Percentiles rank a stretch among this genome's conserved stretches.
These are phyloP conservation scores for Oncorhynchus nerka DNA, from an alignment of 2,113 vertebrate species.

Conservation along the genomic window DNA sequence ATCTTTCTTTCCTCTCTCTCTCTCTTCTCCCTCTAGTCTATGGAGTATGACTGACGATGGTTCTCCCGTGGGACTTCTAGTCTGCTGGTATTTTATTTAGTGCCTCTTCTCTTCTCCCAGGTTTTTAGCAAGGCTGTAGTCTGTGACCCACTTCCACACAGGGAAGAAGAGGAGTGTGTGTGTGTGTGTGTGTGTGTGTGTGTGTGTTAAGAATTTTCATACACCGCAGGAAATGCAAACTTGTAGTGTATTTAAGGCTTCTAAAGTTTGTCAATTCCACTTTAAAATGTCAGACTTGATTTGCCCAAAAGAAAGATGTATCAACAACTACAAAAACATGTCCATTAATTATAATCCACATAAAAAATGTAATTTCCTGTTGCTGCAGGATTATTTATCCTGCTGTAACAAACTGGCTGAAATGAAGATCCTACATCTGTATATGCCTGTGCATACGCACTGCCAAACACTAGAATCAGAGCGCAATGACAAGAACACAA, in stretches of 20 bases:
- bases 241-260: no score
- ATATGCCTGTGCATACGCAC: background rate
- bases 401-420: no score
- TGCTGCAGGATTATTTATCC: no score
- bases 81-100: slow-evolving; percentile 67
- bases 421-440: no score
- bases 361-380: no score
- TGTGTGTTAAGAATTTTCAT: background rate
- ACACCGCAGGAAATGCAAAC: no score
- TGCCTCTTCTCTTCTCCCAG: slow-evolving; percentile 30
- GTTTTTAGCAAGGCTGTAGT: slow-evolving; percentile 66
- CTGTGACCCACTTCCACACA: slow-evolving; percentile 66
- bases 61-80: slow-evolving; percentile 16
- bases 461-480: slow-evolving; percentile 1
- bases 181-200: no score
- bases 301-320: no score
- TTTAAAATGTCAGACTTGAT: no score
- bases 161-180: background rate
- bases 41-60: slow-evolving; percentile 37
- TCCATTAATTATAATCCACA: no score
- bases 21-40: slow-evolving; percentile 18
- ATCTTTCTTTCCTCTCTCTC: background rate
- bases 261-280: no score
- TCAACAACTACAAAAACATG: no score
- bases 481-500: background rate